Evolutionary conservation across 2,113 vertebrate species (phyloP), one percentile per base, ranked within the genome.

Genomic region (Carettochelys insculpta): DNA sequence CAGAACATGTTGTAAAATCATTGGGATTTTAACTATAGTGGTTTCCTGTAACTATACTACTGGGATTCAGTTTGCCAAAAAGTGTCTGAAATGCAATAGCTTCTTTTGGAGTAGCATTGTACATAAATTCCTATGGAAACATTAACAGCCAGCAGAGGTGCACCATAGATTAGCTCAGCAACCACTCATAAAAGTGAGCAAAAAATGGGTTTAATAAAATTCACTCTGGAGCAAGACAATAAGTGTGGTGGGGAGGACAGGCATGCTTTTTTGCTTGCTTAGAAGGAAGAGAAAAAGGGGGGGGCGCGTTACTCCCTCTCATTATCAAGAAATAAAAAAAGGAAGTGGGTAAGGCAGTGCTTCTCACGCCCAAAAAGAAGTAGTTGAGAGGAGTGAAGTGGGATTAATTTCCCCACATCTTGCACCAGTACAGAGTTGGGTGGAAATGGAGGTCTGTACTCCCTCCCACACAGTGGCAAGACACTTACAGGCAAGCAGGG

Each of bases 121-220:
- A 65, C 7, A 41, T 41, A 84, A 45, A 92, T 91, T 80, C 85
- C 41, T 76, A 53, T 19, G 65, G 77, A 52, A 47, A 86, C 54
- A 65, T 89, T 90, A 93, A 85, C 43, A 94, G 79, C 56, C 80
- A 83, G 80, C 50, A 79, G 2, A 56, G 77, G 73, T 75, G 73
- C 78, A 86, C 11, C 65, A 43, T 54, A 95, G 79, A 93, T 92
- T 85, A 93, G 68, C 58, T 94, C 68, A 90, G 90, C 80, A 94
- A 88, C 53, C 58, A 93, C 65, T 16, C 88, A 38, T 3, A 88
- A 85, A 90, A 82, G 82, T 91, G 92, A 91, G 77, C 80, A 86
- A 91, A 78, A 61, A 68, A 87, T 88, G 11, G 25, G 25, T 45
- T 75, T 75, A 25, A 45, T 94, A 89, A 88, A n/a, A 83, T 87